Conservation (phyloP, 2,113 vertebrate species). For the Puffinus mauretanicus region DNA sequence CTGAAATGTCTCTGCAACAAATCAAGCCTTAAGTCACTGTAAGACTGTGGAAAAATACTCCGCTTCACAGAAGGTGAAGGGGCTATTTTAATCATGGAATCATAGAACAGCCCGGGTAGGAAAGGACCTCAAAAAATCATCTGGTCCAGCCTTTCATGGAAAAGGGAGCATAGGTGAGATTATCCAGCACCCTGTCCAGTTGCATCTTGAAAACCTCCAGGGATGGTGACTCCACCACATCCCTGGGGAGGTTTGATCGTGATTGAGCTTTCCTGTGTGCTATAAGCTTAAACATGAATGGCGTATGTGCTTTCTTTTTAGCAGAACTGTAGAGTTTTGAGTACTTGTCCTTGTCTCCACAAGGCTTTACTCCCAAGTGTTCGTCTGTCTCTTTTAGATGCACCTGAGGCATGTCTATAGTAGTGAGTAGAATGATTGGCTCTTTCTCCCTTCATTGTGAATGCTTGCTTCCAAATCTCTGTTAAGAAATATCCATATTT, state of each 20-base stretch:
- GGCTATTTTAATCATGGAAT: neutral
- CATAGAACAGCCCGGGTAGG: neutral
- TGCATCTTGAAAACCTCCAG: neutral
- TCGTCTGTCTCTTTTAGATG: neutral
- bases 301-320: neutral
- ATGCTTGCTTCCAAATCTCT: neutral
- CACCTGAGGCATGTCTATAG: neutral
- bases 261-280: neutral
- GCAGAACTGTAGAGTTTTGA: neutral
- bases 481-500: neutral
- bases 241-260: neutral
- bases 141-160: neutral
- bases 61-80: neutral
- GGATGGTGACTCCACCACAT: neutral
- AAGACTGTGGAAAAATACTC: neutral
- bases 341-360: neutral
- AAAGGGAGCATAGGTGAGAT: neutral
- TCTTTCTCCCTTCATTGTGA: neutral
- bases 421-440: neutral
- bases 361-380: neutral
- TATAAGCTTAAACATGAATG: fast-evolving
- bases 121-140: neutral
- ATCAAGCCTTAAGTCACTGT: neutral
- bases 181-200: neutral
- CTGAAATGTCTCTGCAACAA: neutral